Evolutionary conservation across 2,888 invertebrate genomes (phyloP), one percentile per base, ranked within the genome.

Genomic region (Drosophila antonietae): DNA sequence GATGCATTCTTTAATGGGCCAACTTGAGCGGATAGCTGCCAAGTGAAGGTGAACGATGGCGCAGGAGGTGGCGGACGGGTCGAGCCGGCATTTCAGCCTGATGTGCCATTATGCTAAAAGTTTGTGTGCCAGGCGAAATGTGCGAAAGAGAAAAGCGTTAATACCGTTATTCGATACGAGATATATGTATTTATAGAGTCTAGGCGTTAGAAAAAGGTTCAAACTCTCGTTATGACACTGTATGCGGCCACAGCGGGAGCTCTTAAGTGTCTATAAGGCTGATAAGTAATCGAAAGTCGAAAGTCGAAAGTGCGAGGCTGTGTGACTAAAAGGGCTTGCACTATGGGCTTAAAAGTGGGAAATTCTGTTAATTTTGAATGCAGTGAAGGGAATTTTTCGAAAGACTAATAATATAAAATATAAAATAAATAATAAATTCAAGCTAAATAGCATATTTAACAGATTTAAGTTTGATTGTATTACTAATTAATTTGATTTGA

Each of bases 31-130:
- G 33, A 56, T 69, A 63, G 69, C 39, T 57, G 55, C 41, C 58
- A 31, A 61, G 37, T 35, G 35, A 20, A 41, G 28, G 47, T 33
- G 35, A 7, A 7, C 28, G 41, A 31, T n/a, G n/a, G 0, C n/a
- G n/a, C 1, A 39, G 39, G 14, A 12, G 57, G 4, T 9, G n/a
- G 10, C 10, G 12, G 46, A 7, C 7, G 33, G 20, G 51, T 14
- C 10, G 33, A 20, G 46, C 15, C 2, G 55, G 51, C 52, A n/a
- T 39, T 39, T 39, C 37, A 37, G 20, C 59, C 60, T 73, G 68
- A 80, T 85, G 72, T 74, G 76, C 78, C 68, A 80, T 75, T 82
- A 84, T 78, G 84, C 69, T 81, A 73, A 81, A 75, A 77, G 66
- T 81, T 84, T 75, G 73, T 75, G 73, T 60, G 49, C 66, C 73